These are phyloP conservation scores for Ephialtes manifestator DNA, from an alignment of 2,888 invertebrate species.

Conservation along the genomic window DNA sequence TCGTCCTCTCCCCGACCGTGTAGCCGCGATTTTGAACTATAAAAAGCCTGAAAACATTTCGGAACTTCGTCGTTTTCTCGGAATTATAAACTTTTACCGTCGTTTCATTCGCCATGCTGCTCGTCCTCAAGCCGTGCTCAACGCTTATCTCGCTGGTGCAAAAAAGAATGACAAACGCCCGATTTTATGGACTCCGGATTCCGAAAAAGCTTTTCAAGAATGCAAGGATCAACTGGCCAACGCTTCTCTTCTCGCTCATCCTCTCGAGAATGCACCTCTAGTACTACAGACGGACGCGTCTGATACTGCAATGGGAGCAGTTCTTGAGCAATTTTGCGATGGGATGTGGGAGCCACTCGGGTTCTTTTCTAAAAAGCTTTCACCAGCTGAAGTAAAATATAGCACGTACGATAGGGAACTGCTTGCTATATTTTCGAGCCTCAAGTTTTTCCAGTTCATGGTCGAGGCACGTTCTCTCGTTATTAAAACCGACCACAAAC, in stretches of 20 bases:
- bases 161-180: constrained; percentile 24
- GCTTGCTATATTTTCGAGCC: too few relatives aligned
- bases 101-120: constrained; percentile 1
- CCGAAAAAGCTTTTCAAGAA: not conserved
- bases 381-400: not conserved
- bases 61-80: constrained; percentile 19
- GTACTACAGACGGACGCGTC: constrained; percentile 25
- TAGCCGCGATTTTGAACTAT: not conserved
- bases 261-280: constrained; percentile 5
- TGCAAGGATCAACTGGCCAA: constrained; percentile 30
- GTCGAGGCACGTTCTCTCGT: not conserved
- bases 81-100: constrained; percentile 12
- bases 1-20: constrained; percentile 13
- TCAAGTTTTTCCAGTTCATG: not conserved
- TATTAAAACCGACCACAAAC: not conserved
- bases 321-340: not conserved
- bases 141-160: constrained; percentile 12
- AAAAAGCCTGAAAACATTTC: constrained; percentile 13
- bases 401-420: not conserved
- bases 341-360: not conserved
- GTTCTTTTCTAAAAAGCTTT: not conserved
- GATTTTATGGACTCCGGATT: not conserved
- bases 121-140: too few relatives aligned
- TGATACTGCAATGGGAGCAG: constrained; percentile 9
- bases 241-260: constrained; percentile 24